Percentiles rank a stretch among this genome's conserved stretches.
Conservation (phyloP, 2,888 invertebrate genomes). For the Leptura quadrifasciata region DNA sequence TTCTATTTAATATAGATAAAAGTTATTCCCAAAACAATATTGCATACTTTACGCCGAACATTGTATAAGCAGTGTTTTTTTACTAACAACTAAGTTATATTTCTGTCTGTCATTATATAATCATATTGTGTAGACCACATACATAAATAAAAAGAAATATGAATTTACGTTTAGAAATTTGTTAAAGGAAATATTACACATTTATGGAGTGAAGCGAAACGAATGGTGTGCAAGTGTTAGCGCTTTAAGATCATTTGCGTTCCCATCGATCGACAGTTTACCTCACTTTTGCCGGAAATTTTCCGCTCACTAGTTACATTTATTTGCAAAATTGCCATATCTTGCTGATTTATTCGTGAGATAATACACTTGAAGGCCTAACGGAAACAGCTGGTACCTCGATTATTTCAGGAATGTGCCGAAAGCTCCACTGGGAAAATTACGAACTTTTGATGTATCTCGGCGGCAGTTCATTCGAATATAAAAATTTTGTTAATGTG, state of each 20-base stretch:
- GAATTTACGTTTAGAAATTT: background rate
- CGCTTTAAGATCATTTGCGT: slow-evolving; percentile 7
- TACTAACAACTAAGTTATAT: too few species aligned
- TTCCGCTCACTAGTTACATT: slow-evolving; percentile 1
- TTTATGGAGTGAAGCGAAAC: background rate
- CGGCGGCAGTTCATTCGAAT: background rate
- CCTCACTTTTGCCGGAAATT: slow-evolving; percentile 1
- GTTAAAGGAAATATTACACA: background rate
- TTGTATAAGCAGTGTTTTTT: too few species aligned
- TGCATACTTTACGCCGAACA: too few species aligned
- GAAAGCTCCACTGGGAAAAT: background rate
- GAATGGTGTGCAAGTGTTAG: background rate
- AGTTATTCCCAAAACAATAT: too few species aligned
- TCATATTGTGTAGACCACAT: too few species aligned
- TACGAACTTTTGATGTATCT: background rate
- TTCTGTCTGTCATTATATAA: too few species aligned
- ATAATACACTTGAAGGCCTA: slow-evolving; percentile 2
- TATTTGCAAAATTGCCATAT: slow-evolving; percentile 4
- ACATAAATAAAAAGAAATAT: background rate
- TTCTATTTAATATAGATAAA: too few species aligned
- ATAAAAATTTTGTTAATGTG: background rate
- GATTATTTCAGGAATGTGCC: background rate
- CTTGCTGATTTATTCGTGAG: background rate
- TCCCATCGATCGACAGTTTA: background rate
- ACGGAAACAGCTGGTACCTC: background rate